Evolutionary conservation across 64 coral and sea anemone species (phyloP), one percentile per base, ranked within the genome.

Genomic region (Actinia equina): DNA sequence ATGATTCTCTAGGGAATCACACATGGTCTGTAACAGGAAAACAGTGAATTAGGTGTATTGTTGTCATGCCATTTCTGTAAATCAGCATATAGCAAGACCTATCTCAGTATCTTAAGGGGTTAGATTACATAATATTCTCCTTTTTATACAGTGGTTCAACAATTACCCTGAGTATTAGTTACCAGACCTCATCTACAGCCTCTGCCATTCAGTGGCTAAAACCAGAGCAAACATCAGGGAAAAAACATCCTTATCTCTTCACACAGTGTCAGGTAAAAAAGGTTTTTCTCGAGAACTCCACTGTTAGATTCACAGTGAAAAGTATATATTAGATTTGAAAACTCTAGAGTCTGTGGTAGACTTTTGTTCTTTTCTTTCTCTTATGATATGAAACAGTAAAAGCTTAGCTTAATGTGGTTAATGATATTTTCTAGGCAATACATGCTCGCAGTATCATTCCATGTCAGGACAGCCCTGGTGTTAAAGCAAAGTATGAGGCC

Each of bases 361-460:
- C 30, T 1, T 37, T 0, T 37, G 30, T 37, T 37, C 1, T 37
- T 37, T 37, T 37, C 46, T 6, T 0, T 49, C 1, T 49, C 46
- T 49, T 49, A 49, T 49, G 3, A 6, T 8, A 49, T 49, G 30
- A 37, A 37, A 37, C 30, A 37, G 30, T 0, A 37, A 37, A 37
- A 37, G 46, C 46, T 6, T 49, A 6, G 3, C 7, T 49, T 49
- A 6, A 49, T 17, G 45, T 51, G 3, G 14, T 44, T 77, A 15
- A 15, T 4, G 7, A 42, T 81, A 3, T 14, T 83, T 58, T 43
- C 7, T 44, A 96, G 94, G 94, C 94, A 13, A 96, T 96, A 25
- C 94, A 96, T 93, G 94, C 94, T 16, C 90, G 94, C 19, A 96
- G 94, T 58, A 89, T 96, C 13, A 90, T 96, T 60, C 91, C 94